Base-by-base conservation (phyloP, 2,888 invertebrate species). In the Ectemnius cavifrons region DNA sequence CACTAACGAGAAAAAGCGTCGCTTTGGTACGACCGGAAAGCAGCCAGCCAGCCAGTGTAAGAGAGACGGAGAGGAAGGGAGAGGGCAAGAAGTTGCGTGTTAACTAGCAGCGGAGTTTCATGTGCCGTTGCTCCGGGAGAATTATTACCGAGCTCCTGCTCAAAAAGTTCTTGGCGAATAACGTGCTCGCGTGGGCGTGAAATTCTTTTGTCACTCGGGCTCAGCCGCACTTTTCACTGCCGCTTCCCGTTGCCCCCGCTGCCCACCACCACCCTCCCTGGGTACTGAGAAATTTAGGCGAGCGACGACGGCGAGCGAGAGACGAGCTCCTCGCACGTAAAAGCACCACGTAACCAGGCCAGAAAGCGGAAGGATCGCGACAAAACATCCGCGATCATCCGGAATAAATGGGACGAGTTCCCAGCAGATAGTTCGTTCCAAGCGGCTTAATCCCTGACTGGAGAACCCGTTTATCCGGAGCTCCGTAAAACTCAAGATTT, bases 161-260 rank as follows among this genome's bases (percentile, higher is more conserved):
- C 52, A 16, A 14, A 16, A 52, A 52, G 5, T 52, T 11, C 27
- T 11, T 52, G 28, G 37, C 28, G 75, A 67, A 58, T 67, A 63
- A 60, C 75, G 46, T 2, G 52, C 2, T 11, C 16, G 60, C 76
- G 76, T 64, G 64, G 76, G 76, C 28, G 76, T 58, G 76, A 76
- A 63, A 74, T 75, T 75, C 66, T 23, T n/a, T 46, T 52, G 62
- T 66, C 73, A 28, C 27, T 4, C 11, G 52, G 1, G 8, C 8
- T 37, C 37, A 6, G 37, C 37, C 37, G 52, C 52, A 16, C 52
- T 52, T 52, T 52, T 52, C 52, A 14, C 16, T 52, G 37, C 37
- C 52, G 13, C 52, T 52, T 14, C 5, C 52, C 52, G 16, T 14
- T 13, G 6, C 52, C 16, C 52, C 52, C 16, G 4, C 5, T 52